phyloP scores from a whole-genome alignment of 2,888 invertebrate genomes.

The Spisula solida region DNA sequence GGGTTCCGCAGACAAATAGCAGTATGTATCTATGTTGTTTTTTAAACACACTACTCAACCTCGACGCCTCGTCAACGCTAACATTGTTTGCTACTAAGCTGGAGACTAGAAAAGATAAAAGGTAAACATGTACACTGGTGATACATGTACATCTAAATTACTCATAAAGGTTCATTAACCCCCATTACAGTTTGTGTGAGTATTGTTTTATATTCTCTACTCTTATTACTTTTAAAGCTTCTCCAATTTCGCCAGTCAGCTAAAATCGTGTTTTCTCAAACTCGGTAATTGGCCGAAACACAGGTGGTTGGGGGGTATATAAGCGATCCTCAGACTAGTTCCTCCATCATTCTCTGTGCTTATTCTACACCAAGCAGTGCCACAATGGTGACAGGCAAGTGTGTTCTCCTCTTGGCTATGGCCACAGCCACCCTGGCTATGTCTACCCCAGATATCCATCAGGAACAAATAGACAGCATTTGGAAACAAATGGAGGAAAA shows the following conservation, averaged over 20 bases:
- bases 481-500: constrained; percentile 44
- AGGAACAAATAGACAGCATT: constrained; percentile 41
- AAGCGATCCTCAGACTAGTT: not conserved
- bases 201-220: not conserved
- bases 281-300: constrained; percentile 41
- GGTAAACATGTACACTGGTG: too few species aligned
- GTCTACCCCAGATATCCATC: constrained; percentile 34
- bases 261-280: not conserved
- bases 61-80: too few species aligned
- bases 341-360: constrained; percentile 48
- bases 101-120: too few species aligned
- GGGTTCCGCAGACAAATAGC: too few species aligned
- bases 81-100: too few species aligned
- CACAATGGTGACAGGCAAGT: constrained; percentile 71
- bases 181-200: not conserved
- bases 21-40: too few species aligned
- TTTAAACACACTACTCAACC: too few species aligned
- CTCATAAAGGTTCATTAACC: constrained; percentile 8
- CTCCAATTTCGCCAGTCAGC: constrained; percentile 26
- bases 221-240: not conserved
- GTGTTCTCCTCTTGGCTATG: constrained; percentile 65
- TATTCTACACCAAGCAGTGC: constrained; percentile 56
- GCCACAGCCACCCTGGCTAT: constrained; percentile 59
- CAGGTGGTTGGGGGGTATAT: constrained; percentile 37
- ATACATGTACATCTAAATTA: not conserved